A percentile compares a stretch with the other conserved stretches of the same genome.
These are phyloP conservation scores for Chloroceryle amazona DNA, from an alignment of 2,797 vertebrate genomes.

Conservation along the genomic window DNA sequence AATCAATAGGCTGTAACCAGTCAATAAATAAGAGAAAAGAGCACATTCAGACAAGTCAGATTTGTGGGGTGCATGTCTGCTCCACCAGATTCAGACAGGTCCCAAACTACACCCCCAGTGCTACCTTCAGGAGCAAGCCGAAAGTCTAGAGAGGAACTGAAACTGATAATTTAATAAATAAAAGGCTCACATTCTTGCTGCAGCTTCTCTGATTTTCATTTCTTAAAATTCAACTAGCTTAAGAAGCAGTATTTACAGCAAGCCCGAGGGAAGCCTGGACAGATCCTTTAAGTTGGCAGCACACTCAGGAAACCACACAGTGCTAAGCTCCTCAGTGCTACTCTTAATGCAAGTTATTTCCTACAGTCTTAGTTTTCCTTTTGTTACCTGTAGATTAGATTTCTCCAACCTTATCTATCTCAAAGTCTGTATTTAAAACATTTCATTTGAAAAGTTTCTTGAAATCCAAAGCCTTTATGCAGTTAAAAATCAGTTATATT, in stretches of 20 bases:
- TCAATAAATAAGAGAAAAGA: background rate
- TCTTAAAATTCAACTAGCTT: background rate
- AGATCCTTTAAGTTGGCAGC: background rate
- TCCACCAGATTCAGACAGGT: background rate
- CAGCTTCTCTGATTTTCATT: background rate
- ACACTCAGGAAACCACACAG: background rate
- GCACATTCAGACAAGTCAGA: background rate
- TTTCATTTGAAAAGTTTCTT: background rate
- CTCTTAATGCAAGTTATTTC: background rate
- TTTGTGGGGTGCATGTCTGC: rapidly evolving
- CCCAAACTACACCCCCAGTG: background rate
- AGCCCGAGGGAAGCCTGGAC: background rate
- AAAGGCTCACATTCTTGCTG: background rate
- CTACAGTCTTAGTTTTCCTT: background rate
- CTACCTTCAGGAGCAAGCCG: background rate
- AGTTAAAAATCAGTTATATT: background rate
- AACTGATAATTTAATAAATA: background rate
- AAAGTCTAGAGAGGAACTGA: background rate
- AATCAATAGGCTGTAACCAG: background rate
- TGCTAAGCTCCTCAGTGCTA: background rate
- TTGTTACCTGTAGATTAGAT: background rate
- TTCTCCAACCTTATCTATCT: background rate
- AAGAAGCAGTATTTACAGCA: background rate
- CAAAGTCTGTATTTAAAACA: background rate
- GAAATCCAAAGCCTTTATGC: background rate